phyloP scores from a whole-genome alignment of 2,797 vertebrate genomes.

The Enteromius paludinosus region DNA sequence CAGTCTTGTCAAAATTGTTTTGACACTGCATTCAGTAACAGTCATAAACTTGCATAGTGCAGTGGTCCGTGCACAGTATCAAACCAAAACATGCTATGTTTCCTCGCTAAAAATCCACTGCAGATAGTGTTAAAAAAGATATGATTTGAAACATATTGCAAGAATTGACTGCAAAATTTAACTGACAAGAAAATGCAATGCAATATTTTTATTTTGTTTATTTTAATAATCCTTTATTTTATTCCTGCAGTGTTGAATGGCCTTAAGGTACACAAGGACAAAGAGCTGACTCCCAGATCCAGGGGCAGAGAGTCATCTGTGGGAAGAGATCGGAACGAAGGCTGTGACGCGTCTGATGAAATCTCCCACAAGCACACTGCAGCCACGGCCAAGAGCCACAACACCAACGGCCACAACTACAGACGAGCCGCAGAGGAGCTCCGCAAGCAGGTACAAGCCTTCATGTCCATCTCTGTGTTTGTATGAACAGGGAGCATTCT shows the following conservation, averaged over 20 bases:
- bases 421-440: slow-evolving; percentile 92
- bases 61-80: neutral
- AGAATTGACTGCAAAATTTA: neutral
- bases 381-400: slow-evolving; percentile 81
- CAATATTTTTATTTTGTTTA: neutral
- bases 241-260: slow-evolving; percentile 88
- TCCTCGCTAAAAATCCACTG: neutral
- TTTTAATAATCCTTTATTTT: neutral
- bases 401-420: slow-evolving; percentile 82
- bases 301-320: slow-evolving; percentile 87
- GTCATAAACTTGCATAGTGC: neutral
- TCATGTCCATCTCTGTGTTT: neutral
- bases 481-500: neutral
- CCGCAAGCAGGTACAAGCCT: slow-evolving; percentile 88
- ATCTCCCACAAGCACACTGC: slow-evolving; percentile 73
- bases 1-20: neutral
- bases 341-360: slow-evolving; percentile 86
- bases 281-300: slow-evolving; percentile 85
- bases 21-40: neutral
- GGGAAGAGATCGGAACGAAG: slow-evolving; percentile 88
- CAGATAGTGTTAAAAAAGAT: neutral
- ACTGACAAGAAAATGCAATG: neutral
- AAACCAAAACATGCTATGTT: neutral
- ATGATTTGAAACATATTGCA: neutral
- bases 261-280: slow-evolving; percentile 89